Base-by-base conservation (phyloP, 2,113 vertebrate genomes). In the Corythoichthys haematopterus region DNA sequence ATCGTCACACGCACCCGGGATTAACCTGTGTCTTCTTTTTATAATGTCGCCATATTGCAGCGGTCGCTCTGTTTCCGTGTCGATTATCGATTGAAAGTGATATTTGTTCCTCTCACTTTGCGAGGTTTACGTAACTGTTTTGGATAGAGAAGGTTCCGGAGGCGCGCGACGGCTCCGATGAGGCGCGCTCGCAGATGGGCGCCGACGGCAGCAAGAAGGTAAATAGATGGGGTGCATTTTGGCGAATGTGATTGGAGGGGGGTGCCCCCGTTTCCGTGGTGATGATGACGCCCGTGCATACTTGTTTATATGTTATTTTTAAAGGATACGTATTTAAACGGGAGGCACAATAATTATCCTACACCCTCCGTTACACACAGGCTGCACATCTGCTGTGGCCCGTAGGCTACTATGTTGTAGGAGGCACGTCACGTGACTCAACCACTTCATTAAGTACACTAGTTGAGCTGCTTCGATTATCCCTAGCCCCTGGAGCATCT, bases 151-250 rank as follows among this genome's bases (percentile, higher is more conserved):
- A 36, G 66, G 46, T 40, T 13, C 57, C 10, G 36, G 50, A 51
- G 69, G 59, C 60, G 58, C 40, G 16, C 70, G 16, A 20, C 15
- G 53, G 65, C 16, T 59, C 77, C 74, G 65, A 77, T 66, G 78
- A 78, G 65, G 72, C 72, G 71, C 68, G 43, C 46, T 13, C 55
- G 62, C 59, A 76, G 64, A 92, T 92, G 91, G 91, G 91, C 64
- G 78, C 86, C 79, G 88, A 91, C 81, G 82, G 79, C 63, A 91
- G 89, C 71, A 90, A 69, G 64, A 87, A 89, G 89, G 90, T 92
- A 69, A 80, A 84, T 74, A 67, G n/a, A 45, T n/a, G n/a, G 38
- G 33, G 58, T 51, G 37, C 52, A 70, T n/a, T 55, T 56, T 38
- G 58, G 53, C 6, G 20, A 4, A 12, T 55, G 52, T 38, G 43